Conservation (phyloP, 2,888 invertebrate species). For the Kuschelorhynchus macadamiae region DNA sequence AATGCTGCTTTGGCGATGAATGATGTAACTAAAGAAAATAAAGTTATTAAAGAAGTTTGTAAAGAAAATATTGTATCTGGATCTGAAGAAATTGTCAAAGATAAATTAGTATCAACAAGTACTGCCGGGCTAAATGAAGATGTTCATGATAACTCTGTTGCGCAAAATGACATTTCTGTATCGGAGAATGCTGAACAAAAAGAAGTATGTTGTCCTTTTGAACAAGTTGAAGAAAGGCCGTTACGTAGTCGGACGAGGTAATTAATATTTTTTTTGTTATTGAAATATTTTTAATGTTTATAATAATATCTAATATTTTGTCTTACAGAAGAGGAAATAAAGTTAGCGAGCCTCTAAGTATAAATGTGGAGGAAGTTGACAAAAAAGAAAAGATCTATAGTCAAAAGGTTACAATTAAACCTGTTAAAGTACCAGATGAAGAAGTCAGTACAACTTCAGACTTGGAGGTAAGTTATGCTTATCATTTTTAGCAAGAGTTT, state of each 20-base stretch:
- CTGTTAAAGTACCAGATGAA: slow-evolving; percentile 61
- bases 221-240: slow-evolving; percentile 23
- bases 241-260: slow-evolving; percentile 21
- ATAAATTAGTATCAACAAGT: background rate
- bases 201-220: background rate
- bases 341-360: slow-evolving; percentile 46
- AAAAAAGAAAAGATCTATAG: slow-evolving; percentile 59
- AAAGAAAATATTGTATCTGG: slow-evolving; percentile 9
- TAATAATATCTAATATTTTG: no score
- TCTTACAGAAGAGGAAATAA: slow-evolving; percentile 32
- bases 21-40: background rate
- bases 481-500: no score
- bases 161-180: background rate
- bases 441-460: slow-evolving; percentile 57
- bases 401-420: slow-evolving; percentile 68
- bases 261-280: no score
- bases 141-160: no score
- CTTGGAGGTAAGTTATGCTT: slow-evolving; percentile 49
- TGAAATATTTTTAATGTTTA: no score
- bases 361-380: slow-evolving; percentile 56
- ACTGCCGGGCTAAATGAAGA: no score
- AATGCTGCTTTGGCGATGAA: background rate
- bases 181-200: slow-evolving; percentile 1
- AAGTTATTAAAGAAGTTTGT: background rate
- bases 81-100: slow-evolving; percentile 1